phyloP scores from a whole-genome alignment of 2,797 vertebrate genomes.

The Crypturellus tataupa region DNA sequence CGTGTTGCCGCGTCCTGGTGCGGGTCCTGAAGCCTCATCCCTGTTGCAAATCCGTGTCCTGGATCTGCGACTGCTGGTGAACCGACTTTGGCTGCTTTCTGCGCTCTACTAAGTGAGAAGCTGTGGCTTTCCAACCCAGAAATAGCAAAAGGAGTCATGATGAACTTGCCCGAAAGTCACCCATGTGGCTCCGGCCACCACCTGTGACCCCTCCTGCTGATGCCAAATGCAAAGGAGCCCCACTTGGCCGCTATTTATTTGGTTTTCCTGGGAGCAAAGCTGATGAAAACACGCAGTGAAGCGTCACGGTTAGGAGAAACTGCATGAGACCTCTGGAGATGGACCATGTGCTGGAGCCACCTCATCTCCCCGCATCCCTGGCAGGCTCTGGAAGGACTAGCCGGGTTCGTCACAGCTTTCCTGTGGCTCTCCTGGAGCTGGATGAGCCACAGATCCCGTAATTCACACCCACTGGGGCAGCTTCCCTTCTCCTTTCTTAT shows the following conservation, averaged over 20 bases:
- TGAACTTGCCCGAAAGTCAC: background rate
- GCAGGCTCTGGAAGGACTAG: background rate
- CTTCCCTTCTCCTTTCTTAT: background rate
- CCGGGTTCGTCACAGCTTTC: background rate
- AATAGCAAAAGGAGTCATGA: background rate
- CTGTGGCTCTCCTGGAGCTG: background rate
- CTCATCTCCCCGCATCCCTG: background rate
- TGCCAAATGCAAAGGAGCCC: background rate
- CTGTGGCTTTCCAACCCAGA: background rate
- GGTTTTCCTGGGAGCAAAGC: background rate
- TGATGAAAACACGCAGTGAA: background rate
- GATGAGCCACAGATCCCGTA: background rate
- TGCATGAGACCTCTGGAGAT: background rate
- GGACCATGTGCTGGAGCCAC: background rate
- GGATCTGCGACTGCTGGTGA: background rate
- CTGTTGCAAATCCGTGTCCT: background rate
- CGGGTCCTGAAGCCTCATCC: background rate
- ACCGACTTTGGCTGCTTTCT: background rate
- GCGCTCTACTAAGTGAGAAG: background rate
- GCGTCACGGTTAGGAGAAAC: background rate
- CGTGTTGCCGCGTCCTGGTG: no score
- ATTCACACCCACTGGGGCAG: background rate
- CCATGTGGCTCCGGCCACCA: fast-evolving
- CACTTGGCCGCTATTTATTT: background rate
- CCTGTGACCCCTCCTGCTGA: background rate